Percentiles rank a stretch among this genome's conserved stretches.
Evolutionary conservation across 2,113 vertebrate species (phyloP).

Genomic region (Geococcyx californianus): DNA sequence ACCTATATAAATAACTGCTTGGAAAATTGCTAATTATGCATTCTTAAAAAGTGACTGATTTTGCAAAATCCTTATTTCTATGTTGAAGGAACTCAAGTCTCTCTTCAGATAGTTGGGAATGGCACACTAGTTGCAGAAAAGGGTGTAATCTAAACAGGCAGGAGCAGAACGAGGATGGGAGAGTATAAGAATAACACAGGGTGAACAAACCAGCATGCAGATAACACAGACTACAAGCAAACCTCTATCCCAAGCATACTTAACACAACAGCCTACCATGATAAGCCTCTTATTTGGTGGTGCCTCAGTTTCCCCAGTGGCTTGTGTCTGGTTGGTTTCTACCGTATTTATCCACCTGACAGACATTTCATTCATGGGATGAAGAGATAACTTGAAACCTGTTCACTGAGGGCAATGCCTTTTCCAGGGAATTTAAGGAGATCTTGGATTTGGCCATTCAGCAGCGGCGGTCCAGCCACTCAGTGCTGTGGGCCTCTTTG

Average conservation of each 20-base stretch:
- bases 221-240: not conserved
- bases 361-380: not conserved
- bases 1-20: not conserved
- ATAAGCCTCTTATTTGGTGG: not conserved
- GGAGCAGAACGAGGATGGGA: not conserved
- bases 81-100: not conserved
- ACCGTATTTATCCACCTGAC: not conserved
- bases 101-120: not conserved
- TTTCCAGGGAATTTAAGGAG: not conserved
- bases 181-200: not conserved
- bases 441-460: not conserved
- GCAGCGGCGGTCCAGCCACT: fast-evolving
- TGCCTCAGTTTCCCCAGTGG: not conserved
- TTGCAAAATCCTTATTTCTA: not conserved
- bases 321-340: not conserved
- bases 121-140: not conserved
- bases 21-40: not conserved
- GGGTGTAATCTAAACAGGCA: not conserved
- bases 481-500: not conserved
- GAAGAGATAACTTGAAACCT: not conserved
- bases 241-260: not conserved
- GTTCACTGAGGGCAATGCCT: not conserved
- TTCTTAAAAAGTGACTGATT: not conserved
- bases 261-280: not conserved
- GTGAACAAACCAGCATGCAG: not conserved